Evolutionary conservation across 2,888 invertebrate genomes (phyloP), one percentile per base, ranked within the genome.

Genomic region (Leptinotarsa tumamoca): DNA sequence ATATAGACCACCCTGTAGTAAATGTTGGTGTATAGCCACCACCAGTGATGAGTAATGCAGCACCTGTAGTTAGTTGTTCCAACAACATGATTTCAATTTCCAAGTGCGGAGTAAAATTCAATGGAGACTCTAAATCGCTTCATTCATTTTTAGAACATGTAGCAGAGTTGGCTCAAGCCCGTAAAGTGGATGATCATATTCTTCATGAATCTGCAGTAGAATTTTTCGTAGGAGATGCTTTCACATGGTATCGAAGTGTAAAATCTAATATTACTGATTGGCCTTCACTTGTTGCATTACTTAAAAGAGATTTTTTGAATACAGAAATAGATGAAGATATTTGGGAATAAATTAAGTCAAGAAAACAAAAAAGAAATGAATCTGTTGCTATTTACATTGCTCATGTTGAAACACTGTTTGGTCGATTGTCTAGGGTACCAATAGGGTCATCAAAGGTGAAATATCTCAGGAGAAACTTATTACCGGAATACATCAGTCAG

Each of bases 271-370:
- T 51, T 51, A 51, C 14, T 51, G 51, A 51, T 14, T 51, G 51
- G 4, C 3, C 14, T 51, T 17, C 51, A 51, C 51, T 51, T 17
- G 7, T 33, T 33, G 33, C 5, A 33, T 33, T 33, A 5, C 5
- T 33, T 33, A 51, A 51, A 51, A 51, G 51, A 51, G 69, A 73
- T 73, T 73, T 73, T 66, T 69, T 67, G 33, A 73, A 69, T 18
- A 23, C 69, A 3, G 27, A 52, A 66, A 23, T 66, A 17, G 70
- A 73, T n/a, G 73, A 68, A 4, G 63, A 63, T 61, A 63, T 69
- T 69, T 73, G 73, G 73, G 51, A 73, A 52, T 66, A 69, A 69
- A 73, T 69, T 63, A 73, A 68, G 52, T 15, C n/a, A 14, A 68
- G 74, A 21, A 52, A 33, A 27, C 67, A 67, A 23, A 56, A 67